Percentiles rank a stretch among this genome's conserved stretches.
Conservation (phyloP, 2,888 invertebrate species). For the Coleophora flavipennella region DNA sequence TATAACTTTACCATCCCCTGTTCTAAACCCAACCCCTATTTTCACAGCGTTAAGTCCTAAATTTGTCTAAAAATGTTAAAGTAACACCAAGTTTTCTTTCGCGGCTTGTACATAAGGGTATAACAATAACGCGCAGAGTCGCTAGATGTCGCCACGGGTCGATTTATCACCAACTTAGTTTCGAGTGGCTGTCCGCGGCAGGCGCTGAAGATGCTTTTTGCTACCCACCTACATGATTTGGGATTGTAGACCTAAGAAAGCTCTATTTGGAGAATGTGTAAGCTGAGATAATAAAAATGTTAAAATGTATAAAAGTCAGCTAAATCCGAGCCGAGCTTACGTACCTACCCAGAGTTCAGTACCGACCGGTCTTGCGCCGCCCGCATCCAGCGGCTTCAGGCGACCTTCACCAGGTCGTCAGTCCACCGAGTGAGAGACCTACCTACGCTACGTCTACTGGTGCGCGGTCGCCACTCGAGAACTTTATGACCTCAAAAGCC, state of each 20-base stretch:
- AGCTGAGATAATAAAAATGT: no score
- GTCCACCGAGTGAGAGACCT: no score
- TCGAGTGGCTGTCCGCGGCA: constrained; percentile 62
- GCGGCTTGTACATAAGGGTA: constrained; percentile 47
- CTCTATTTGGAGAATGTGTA: no score
- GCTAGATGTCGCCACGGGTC: constrained; percentile 53
- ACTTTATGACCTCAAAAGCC: no score
- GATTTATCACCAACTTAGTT: constrained; percentile 65
- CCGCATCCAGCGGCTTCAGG: no score
- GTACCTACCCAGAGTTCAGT: no score
- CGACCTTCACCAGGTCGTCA: no score
- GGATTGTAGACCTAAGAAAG: neutral
- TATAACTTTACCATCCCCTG: neutral
- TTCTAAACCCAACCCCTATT: constrained; percentile 10
- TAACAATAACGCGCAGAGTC: constrained; percentile 57
- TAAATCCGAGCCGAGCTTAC: no score
- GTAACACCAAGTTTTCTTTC: constrained; percentile 8
- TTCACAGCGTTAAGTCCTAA: neutral
- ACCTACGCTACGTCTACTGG: no score
- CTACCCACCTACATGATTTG: constrained; percentile 32
- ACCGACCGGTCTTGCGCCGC: no score
- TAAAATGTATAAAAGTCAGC: no score
- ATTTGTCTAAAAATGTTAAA: constrained; percentile 2
- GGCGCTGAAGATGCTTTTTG: constrained; percentile 57
- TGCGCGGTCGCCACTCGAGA: no score